Percentiles rank a stretch among this genome's conserved stretches.
Evolutionary conservation across 1,140 invertebrate genomes (phyloP).

Genomic region (Papilio dardanus): DNA sequence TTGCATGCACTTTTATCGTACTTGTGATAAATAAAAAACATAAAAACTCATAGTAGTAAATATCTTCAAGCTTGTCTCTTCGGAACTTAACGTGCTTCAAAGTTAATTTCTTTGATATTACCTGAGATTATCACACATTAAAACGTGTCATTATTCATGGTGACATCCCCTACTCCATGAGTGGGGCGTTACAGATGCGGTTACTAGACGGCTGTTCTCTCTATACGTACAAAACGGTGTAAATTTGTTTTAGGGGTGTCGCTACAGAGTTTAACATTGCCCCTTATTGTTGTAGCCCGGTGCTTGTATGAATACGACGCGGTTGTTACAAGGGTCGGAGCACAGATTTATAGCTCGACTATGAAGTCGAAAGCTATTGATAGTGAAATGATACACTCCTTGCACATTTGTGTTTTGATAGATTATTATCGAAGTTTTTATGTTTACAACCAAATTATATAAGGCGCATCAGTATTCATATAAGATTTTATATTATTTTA

Average conservation of each 20-base stretch:
- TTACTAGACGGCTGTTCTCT: slow-evolving; percentile 46
- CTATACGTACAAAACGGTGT: slow-evolving; percentile 55
- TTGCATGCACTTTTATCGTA: neutral
- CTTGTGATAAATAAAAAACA: neutral
- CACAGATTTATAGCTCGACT: slow-evolving; percentile 48
- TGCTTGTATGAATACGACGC: slow-evolving; percentile 45
- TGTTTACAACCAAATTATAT: neutral
- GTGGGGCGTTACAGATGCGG: slow-evolving; percentile 48
- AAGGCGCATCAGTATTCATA: neutral
- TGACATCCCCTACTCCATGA: slow-evolving; percentile 29
- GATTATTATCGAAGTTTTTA: neutral
- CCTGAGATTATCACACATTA: neutral
- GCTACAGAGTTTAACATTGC: slow-evolving; percentile 53
- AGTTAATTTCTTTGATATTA: neutral
- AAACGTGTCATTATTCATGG: neutral
- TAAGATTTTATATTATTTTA: neutral
- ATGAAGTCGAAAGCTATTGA: slow-evolving; percentile 51
- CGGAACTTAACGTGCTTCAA: neutral
- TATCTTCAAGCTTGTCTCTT: neutral
- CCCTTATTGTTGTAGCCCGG: slow-evolving; percentile 47
- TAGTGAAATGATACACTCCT: slow-evolving; percentile 41
- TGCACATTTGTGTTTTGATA: slow-evolving; percentile 17
- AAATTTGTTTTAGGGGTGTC: slow-evolving; percentile 66
- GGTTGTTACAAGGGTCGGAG: slow-evolving; percentile 50
- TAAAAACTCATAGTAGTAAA: neutral